Evolutionary conservation across 1,140 invertebrate species (phyloP), one percentile per base, ranked within the genome.

Genomic region (Stratiolaelaps scimitus): DNA sequence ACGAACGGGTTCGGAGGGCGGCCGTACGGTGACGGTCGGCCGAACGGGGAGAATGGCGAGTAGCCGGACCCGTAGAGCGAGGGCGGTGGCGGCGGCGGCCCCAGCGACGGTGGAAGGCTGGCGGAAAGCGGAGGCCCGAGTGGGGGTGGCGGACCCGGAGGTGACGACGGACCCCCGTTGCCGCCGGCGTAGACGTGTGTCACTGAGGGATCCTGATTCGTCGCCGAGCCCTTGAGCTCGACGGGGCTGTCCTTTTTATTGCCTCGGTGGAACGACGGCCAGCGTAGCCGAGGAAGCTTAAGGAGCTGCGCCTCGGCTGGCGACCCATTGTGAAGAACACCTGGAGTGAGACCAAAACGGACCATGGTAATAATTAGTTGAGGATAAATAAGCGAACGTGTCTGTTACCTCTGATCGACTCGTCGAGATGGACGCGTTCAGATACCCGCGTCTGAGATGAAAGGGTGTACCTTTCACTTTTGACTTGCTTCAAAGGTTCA

Each of bases 1-100:
- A 60, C 53, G 53, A 60, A 60, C 6, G 53, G 53, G 23, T 60
- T 60, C 10, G 53, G 53, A 1, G 53, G 15, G n/a, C 53, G 17
- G 17, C 26, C 26, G 53, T 29, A 60, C 2, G 53, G 53, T 1
- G 53, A 26, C 5, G 47, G 47, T 29, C 34, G 26, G 15, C 15
- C 53, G 10, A 29, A 60, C 15, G 53, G 15, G 13, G 34, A 23
- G 15, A 26, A 34, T 17, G 53, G 53, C 4, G 15, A 13, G 23
- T 60, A 60, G 34, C 34, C 34, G 4, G 34, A 4, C 4, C 34
- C 34, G 10, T 40, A 40, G 10, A 40, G 34, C 15, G 28, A 5
- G 5, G 47, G 47, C 4, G 47, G 47, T 26, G 53, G 53, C 15
- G 26, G 53, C 1, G 53, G 53, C 23, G 34, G 26, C 4, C 13